Evolutionary conservation across 2,113 vertebrate species (phyloP), one percentile per base, ranked within the genome.

Genomic region (Macquaria ambigua): DNA sequence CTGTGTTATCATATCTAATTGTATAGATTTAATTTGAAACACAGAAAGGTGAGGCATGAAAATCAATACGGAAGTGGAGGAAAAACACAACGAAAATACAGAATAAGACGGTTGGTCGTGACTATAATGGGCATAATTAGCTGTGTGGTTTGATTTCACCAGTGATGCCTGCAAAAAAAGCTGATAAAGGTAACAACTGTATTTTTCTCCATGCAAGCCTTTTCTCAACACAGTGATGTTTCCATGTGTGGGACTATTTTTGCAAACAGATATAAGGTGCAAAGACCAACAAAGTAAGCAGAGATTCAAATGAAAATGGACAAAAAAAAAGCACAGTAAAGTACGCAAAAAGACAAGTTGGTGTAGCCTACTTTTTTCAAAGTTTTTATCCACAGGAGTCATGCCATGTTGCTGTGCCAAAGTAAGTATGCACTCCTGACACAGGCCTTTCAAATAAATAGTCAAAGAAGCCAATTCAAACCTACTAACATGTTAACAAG

Each of bases 381-480:
- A 55, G 3, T 4, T 62, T 52, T 37, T 61, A 78, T 46, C 62
- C 74, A 81, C 73, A 64, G 43, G 37, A 59, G 52, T 41, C 2
- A 0, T 74, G n/a, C 31, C 50, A 75, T 63, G 46, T 18, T 8
- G 62, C 73, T 68, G 34, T 41, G 92, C 88, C 91, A 92, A 90
- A 91, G 86, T 79, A 90, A 92, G 58, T 85, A 76, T 62, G 74
- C 5, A 8, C 50, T 80, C 52, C 46, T 76, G 64, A 77, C 63
- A 91, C n/a, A 39, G 56, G 15, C 77, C 25, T 85, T 75, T 77
- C 41, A 85, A 69, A 78, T 71, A 74, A 83, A 83, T 81, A 53
- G 39, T 56, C 2, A 11, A 50, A 16, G 46, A 81, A 77, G 89
- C 88, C 90, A 90, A 84, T 69, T 77, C 25, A 90, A 90, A 84